phyloP scores from a whole-genome alignment of 1,140 invertebrate species.

The Cyclina sinensis region DNA sequence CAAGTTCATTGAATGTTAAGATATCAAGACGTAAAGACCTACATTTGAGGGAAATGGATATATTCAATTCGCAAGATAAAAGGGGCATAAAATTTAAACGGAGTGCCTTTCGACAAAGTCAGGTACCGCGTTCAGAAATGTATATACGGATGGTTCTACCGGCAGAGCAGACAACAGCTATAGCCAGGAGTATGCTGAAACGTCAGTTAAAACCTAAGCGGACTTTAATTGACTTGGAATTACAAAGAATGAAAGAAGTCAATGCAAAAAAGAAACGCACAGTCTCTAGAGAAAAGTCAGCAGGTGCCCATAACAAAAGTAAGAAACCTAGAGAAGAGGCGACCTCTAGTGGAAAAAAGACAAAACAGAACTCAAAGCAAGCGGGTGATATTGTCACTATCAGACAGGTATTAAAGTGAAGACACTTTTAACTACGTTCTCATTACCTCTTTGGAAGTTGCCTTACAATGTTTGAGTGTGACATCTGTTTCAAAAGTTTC shows the following conservation, averaged over 20 bases:
- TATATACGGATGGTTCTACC: conserved; percentile 23
- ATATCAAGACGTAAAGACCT: background rate
- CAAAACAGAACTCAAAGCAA: background rate
- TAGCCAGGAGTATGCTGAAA: conserved; percentile 7
- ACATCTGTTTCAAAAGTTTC: conserved; percentile 31
- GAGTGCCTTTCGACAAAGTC: background rate
- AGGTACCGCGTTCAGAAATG: background rate
- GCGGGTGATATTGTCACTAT: background rate
- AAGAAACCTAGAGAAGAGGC: background rate
- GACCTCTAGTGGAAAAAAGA: background rate
- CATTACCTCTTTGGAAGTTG: background rate
- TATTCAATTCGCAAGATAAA: background rate
- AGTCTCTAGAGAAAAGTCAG: background rate
- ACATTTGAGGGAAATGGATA: background rate
- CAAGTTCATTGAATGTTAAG: background rate
- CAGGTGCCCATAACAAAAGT: background rate
- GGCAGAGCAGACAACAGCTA: background rate
- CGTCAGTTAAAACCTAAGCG: conserved; percentile 25
- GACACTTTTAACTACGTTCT: background rate
- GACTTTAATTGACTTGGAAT: conserved; percentile 19
- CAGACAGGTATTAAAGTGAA: background rate
- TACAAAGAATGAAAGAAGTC: conserved; percentile 4
- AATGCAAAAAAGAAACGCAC: background rate
- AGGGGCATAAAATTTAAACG: background rate
- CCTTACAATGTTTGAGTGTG: background rate